phyloP scores from a whole-genome alignment of 1,140 invertebrate species.

The Rhagoletis pomonella region DNA sequence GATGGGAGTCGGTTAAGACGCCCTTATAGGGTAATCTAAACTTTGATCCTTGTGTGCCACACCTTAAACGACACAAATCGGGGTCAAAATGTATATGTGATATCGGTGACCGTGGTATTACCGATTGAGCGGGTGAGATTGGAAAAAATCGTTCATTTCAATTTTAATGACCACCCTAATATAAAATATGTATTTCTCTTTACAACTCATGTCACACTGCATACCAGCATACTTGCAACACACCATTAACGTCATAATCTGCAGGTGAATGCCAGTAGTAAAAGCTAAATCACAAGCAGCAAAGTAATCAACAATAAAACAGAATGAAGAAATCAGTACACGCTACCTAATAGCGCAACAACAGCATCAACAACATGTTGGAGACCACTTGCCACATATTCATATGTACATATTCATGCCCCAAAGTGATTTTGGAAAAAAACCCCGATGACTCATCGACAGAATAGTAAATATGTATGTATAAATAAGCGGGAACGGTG shows the following conservation, averaged over 20 bases:
- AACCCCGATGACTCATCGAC: conserved; percentile 73
- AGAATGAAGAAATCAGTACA: not conserved
- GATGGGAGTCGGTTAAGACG: too few species aligned
- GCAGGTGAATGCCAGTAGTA: not conserved
- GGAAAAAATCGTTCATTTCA: too few species aligned
- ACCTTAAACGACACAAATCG: too few species aligned
- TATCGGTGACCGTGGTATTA: too few species aligned
- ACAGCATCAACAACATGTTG: not conserved
- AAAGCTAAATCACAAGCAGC: not conserved
- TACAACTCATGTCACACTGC: not conserved
- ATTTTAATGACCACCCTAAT: not conserved
- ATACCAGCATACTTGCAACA: not conserved
- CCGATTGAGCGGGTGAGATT: too few species aligned
- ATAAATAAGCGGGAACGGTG: conserved; percentile 1
- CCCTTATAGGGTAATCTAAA: too few species aligned
- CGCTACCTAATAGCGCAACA: not conserved
- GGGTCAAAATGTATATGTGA: too few species aligned
- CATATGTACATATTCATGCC: not conserved
- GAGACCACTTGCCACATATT: not conserved
- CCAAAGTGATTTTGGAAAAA: conserved; percentile 61
- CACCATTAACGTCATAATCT: not conserved
- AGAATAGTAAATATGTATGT: not conserved
- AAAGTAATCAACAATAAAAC: not conserved
- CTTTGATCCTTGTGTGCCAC: too few species aligned
- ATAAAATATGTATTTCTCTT: not conserved